A percentile compares a stretch with the other conserved stretches of the same genome.
Conservation (phyloP, 2,888 invertebrate genomes). For the Salpingus planirostris region DNA sequence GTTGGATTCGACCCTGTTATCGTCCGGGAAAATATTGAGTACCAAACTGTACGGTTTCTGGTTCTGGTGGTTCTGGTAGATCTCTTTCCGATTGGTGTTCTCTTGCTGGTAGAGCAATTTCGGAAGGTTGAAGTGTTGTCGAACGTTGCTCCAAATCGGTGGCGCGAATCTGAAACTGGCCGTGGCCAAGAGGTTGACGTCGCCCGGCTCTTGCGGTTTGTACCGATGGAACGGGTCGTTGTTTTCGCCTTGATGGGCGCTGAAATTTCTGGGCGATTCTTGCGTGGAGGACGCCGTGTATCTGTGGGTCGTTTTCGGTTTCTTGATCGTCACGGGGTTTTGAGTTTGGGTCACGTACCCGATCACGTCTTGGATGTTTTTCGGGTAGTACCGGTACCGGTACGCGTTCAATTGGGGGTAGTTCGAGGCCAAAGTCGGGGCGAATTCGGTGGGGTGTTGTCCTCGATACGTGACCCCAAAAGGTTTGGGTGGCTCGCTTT, state of each 20-base stretch:
- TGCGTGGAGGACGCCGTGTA: constrained; percentile 6
- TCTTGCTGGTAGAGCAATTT: neutral
- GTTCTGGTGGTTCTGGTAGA: constrained; percentile 3
- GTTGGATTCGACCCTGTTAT: too few relatives aligned
- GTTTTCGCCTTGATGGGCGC: neutral
- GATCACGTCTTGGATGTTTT: constrained; percentile 35
- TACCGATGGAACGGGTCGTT: constrained; percentile 58
- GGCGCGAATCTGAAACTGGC: constrained; percentile 41
- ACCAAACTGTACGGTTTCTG: constrained; percentile 9
- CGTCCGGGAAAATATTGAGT: constrained; percentile 15
- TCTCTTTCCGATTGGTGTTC: neutral
- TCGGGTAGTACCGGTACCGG: constrained; percentile 23
- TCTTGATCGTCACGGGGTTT: neutral
- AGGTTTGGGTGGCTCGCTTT: constrained; percentile 20
- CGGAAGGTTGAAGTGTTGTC: too few relatives aligned
- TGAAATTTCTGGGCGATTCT: constrained; percentile 5
- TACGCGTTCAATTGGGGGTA: constrained; percentile 21
- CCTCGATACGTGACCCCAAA: constrained; percentile 26
- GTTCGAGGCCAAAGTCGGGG: constrained; percentile 15
- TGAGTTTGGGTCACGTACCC: constrained; percentile 18
- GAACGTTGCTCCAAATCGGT: constrained; percentile 29
- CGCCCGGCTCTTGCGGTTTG: constrained; percentile 65
- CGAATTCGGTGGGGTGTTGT: constrained; percentile 27
- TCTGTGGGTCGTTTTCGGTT: neutral
- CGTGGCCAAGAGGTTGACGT: constrained; percentile 63